These are phyloP conservation scores for Taurulus bubalis DNA, from an alignment of 2,113 vertebrate species.

Conservation along the genomic window DNA sequence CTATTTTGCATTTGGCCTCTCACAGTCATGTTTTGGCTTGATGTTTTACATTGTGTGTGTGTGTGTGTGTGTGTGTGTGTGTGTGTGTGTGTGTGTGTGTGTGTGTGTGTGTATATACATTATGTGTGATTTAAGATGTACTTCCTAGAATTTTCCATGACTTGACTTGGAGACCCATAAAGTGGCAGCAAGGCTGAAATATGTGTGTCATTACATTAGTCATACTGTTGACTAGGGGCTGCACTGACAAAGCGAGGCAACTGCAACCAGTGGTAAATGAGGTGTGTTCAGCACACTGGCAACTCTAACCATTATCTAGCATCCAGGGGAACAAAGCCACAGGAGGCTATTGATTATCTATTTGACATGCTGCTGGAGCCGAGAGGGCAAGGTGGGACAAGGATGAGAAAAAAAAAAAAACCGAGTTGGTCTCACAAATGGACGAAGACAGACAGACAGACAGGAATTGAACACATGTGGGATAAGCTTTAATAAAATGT, in stretches of 20 bases:
- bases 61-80: neutral
- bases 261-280: conserved; percentile 74
- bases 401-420: conserved; percentile 4
- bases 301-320: conserved; percentile 70
- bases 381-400: conserved; percentile 28
- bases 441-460: neutral
- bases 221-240: conserved; percentile 52
- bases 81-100: neutral
- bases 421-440: neutral
- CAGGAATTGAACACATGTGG: conserved; percentile 15
- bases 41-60: neutral
- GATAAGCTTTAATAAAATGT: conserved; percentile 20
- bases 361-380: conserved; percentile 63
- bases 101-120: neutral
- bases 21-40: conserved; percentile 4
- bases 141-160: conserved; percentile 3
- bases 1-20: conserved; percentile 3
- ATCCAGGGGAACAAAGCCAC: conserved; percentile 54
- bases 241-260: conserved; percentile 54
- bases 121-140: neutral
- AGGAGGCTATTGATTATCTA: conserved; percentile 73
- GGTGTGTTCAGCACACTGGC: conserved; percentile 68
- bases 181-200: conserved; percentile 51
- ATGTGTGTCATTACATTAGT: conserved; percentile 68
- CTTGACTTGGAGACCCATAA: neutral